Evolutionary conservation across 1,140 invertebrate species (phyloP).

Genomic region (Macrosteles quadrilineatus): DNA sequence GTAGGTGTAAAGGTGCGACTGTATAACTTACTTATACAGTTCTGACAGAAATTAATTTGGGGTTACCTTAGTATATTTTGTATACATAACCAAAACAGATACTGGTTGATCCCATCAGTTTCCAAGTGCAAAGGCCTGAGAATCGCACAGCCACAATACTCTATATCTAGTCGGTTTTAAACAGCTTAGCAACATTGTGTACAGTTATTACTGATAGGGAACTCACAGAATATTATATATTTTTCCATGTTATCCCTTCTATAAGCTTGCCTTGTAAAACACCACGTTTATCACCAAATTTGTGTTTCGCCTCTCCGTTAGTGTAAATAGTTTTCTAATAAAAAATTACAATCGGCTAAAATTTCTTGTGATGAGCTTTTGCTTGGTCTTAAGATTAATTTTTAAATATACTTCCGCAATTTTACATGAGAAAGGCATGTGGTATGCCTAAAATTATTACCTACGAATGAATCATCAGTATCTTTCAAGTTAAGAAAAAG

Average conservation of each 20-base stretch:
- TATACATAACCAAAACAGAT: no score
- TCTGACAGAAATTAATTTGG: no score
- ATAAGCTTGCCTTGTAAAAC: neutral
- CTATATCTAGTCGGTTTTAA: conserved; percentile 20
- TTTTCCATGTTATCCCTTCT: conserved; percentile 3
- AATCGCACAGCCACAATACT: conserved; percentile 17
- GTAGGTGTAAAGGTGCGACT: no score
- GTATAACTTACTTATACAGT: no score
- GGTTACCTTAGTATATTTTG: no score
- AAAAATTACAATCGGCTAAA: neutral
- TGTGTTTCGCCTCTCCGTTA: neutral
- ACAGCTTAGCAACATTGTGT: neutral
- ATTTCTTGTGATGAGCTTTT: neutral
- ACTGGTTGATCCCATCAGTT: no score
- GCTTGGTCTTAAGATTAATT: neutral
- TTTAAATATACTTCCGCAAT: neutral
- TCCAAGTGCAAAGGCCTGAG: neutral
- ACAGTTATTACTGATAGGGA: neutral
- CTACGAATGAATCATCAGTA: no score
- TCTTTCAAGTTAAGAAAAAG: no score
- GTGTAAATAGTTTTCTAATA: neutral
- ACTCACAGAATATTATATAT: neutral
- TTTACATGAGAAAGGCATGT: neutral
- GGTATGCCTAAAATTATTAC: no score
- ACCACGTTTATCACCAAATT: neutral